Percentiles rank a stretch among this genome's conserved stretches.
These are phyloP conservation scores for Lepidochitona cinerea DNA, from an alignment of 2,888 invertebrate genomes.

Conservation along the genomic window DNA sequence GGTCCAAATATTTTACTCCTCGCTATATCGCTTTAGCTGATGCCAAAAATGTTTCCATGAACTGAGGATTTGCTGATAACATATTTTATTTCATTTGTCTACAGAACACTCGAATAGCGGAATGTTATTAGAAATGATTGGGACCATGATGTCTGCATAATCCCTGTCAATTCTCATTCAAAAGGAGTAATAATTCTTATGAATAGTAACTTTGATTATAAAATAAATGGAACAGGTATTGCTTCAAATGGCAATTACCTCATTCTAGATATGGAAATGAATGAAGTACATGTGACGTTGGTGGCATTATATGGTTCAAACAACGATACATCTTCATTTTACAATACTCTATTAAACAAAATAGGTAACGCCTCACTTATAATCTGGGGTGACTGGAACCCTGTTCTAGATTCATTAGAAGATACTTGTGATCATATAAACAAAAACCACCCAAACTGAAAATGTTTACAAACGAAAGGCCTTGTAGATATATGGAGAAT, in stretches of 20 bases:
- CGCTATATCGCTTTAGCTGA: too few species aligned
- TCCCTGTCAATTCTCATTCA: neutral
- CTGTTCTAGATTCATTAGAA: too few species aligned
- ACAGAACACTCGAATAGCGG: neutral
- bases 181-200: neutral
- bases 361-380: too few species aligned
- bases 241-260: neutral
- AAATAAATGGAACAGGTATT: neutral
- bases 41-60: neutral
- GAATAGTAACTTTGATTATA: neutral
- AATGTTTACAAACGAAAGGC: too few species aligned
- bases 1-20: too few species aligned
- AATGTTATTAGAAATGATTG: neutral
- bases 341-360: too few species aligned
- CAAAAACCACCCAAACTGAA: too few species aligned
- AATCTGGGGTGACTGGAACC: too few species aligned
- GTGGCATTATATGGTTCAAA: too few species aligned
- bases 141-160: neutral
- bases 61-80: neutral
- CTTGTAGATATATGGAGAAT: too few species aligned
- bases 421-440: too few species aligned
- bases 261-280: neutral
- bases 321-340: too few species aligned
- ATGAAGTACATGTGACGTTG: neutral
- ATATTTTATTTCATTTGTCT: neutral